A percentile compares a stretch with the other conserved stretches of the same genome.
phyloP scores from a whole-genome alignment of 2,113 vertebrate genomes.

The Pagrus major region DNA sequence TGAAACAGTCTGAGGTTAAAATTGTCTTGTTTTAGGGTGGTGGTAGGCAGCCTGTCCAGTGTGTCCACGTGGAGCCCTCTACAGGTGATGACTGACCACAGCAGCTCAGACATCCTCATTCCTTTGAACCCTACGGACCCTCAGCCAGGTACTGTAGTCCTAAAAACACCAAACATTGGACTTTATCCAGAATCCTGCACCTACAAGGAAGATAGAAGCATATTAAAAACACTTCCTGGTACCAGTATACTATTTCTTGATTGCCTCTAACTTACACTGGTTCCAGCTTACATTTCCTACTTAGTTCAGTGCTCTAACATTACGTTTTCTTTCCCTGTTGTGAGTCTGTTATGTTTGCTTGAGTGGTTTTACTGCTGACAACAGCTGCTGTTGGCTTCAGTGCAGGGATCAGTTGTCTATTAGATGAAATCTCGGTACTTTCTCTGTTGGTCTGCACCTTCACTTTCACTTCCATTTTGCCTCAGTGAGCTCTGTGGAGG shows the following conservation, averaged over 20 bases:
- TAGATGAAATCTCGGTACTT: constrained; percentile 31
- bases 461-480: constrained; percentile 63
- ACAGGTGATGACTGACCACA: constrained; percentile 87
- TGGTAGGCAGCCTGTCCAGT: constrained; percentile 86
- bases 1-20: background rate
- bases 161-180: background rate
- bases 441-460: constrained; percentile 12
- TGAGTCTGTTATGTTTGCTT: background rate
- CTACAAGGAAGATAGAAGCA: background rate
- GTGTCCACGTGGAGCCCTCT: constrained; percentile 91
- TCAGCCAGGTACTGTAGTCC: constrained; percentile 85
- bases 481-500: constrained; percentile 83
- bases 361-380: constrained; percentile 9
- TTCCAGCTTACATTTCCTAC: no score
- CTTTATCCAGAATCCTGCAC: background rate
- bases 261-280: background rate
- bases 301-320: background rate
- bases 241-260: background rate
- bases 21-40: constrained; percentile 77
- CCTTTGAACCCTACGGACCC: constrained; percentile 86
- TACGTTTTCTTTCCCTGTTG: background rate
- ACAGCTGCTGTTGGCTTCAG: background rate
- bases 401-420: background rate
- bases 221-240: constrained; percentile 17
- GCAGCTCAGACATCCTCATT: constrained; percentile 89